Evolutionary conservation across 53 echinoderm and acorn worm genomes (phyloP).

Genomic region (Paracentrotus lividus): DNA sequence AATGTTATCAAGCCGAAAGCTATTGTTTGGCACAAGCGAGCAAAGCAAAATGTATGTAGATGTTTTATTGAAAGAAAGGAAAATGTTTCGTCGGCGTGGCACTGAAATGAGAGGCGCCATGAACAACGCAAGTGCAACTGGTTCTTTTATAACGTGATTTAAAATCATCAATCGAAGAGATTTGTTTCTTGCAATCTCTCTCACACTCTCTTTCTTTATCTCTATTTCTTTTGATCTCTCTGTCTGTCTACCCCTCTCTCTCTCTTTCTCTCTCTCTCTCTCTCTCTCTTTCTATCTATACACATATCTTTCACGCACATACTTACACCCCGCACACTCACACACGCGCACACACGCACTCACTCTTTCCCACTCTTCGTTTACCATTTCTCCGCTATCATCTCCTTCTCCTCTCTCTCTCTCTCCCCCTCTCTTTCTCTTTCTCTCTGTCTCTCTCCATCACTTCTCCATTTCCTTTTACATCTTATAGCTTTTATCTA

Average conservation of each 20-base stretch:
- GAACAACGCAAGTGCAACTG: conserved; percentile 51
- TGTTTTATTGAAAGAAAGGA: conserved; percentile 53
- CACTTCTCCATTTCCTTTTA: neutral
- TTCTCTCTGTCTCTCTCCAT: neutral
- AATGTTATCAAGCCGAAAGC: conserved; percentile 47
- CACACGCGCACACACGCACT: too few relatives aligned
- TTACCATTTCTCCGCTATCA: too few relatives aligned
- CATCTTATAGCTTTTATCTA: conserved; percentile 38
- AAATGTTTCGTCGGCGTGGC: conserved; percentile 33
- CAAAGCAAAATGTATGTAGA: conserved; percentile 52
- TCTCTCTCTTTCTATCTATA: neutral
- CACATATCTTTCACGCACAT: too few relatives aligned
- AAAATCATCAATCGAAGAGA: neutral
- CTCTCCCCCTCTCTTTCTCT: too few relatives aligned
- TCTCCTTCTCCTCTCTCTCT: too few relatives aligned
- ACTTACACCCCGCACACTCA: too few relatives aligned
- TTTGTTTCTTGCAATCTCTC: neutral
- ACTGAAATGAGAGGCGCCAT: conserved; percentile 14
- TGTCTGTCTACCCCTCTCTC: too few relatives aligned
- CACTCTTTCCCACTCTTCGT: too few relatives aligned
- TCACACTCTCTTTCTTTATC: neutral
- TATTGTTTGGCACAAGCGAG: conserved; percentile 36
- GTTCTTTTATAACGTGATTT: conserved; percentile 52
- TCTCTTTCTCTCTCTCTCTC: neutral
- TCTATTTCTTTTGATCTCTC: neutral